Evolutionary conservation across 2,888 invertebrate genomes (phyloP).

Genomic region (Nudaria mundana): DNA sequence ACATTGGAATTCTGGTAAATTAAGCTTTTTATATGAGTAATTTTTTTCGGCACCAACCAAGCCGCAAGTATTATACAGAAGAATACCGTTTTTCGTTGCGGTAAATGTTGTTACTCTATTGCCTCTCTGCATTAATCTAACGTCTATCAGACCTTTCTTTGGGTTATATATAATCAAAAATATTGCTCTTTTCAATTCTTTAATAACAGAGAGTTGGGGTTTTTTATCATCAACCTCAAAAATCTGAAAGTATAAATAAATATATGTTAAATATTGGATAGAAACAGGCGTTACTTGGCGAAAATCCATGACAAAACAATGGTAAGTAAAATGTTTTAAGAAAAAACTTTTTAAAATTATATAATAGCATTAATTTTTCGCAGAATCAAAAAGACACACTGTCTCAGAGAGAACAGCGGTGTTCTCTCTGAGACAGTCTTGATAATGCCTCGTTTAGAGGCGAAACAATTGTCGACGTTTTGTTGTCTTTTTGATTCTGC

Average conservation of each 20-base stretch:
- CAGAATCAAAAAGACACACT: no score
- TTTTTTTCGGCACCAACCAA: conserved; percentile 86
- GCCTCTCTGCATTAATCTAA: conserved; percentile 95
- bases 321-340: no score
- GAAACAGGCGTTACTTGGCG: no score
- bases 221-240: conserved; percentile 69
- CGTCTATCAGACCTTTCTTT: conserved; percentile 94
- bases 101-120: conserved; percentile 95
- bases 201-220: conserved; percentile 62
- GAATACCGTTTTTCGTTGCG: conserved; percentile 90
- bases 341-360: no score
- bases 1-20: conserved; percentile 85
- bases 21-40: conserved; percentile 78
- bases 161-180: conserved; percentile 97
- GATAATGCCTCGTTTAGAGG: no score
- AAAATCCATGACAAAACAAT: no score
- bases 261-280: no score
- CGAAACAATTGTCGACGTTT: no score
- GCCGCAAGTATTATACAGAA: conserved; percentile 90
- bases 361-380: no score
- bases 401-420: no score
- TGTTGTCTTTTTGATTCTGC: no score
- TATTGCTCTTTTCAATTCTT: conserved; percentile 83
- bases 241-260: conserved; percentile 52
- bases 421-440: no score